These are phyloP conservation scores for Melitaea cinxia DNA, from an alignment of 1,140 invertebrate genomes.

Conservation along the genomic window DNA sequence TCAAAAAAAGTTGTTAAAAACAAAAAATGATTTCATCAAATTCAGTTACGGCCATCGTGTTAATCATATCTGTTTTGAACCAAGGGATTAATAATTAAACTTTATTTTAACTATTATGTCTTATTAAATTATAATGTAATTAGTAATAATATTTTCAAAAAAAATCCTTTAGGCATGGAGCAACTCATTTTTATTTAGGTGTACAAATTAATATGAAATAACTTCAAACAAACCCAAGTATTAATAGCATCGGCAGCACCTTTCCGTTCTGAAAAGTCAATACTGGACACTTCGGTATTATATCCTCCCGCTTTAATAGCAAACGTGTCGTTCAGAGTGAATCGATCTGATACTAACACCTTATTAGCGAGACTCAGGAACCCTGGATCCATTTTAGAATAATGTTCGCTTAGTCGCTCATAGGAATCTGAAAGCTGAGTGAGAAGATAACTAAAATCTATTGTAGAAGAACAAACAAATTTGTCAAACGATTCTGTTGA, in stretches of 20 bases:
- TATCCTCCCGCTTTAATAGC: conserved; percentile 14
- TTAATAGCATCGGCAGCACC: conserved; percentile 42
- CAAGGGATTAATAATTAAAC: no score
- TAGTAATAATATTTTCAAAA: not conserved
- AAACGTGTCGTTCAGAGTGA: conserved; percentile 37
- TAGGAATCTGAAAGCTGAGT: conserved; percentile 22
- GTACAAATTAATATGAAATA: not conserved
- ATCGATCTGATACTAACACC: conserved; percentile 38
- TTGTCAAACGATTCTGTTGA: not conserved
- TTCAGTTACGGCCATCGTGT: no score
- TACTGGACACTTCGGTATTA: conserved; percentile 41
- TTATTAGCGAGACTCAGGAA: conserved; percentile 49
- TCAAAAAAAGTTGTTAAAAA: no score
- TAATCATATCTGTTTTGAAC: no score
- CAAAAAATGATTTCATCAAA: no score
- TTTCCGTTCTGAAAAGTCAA: conserved; percentile 37
- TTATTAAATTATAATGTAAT: no score
- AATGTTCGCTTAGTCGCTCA: conserved; percentile 33
- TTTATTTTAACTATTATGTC: no score
- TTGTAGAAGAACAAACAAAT: no score
- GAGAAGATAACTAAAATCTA: no score
- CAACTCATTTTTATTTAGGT: no score
- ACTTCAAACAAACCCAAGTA: conserved; percentile 43
- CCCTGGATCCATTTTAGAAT: conserved; percentile 36
- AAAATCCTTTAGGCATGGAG: no score